These are phyloP conservation scores for Thamnaconus septentrionalis DNA, from an alignment of 2,113 vertebrate genomes.

Conservation along the genomic window DNA sequence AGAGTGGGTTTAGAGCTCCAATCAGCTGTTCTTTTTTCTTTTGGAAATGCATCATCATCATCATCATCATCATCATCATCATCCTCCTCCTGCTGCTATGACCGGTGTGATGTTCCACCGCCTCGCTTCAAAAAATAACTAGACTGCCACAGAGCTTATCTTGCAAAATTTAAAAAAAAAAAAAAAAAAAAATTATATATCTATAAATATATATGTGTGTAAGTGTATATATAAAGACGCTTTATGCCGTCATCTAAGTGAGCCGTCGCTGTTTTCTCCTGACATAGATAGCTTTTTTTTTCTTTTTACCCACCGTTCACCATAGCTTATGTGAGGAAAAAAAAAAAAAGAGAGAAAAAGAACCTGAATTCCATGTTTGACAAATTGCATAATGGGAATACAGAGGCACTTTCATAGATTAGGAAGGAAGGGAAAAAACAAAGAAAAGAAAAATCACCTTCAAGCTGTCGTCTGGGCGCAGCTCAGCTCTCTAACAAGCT, in stretches of 20 bases:
- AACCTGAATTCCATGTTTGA: slow-evolving; percentile 84
- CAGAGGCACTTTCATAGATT: slow-evolving; percentile 85
- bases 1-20: slow-evolving; percentile 60
- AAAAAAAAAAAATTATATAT: slow-evolving; percentile 71
- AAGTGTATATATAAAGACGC: slow-evolving; percentile 80
- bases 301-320: slow-evolving; percentile 54
- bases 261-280: slow-evolving; percentile 70
- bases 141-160: slow-evolving; percentile 85
- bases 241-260: slow-evolving; percentile 74
- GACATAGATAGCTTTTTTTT: slow-evolving; percentile 69
- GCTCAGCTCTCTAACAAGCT: slow-evolving; percentile 66
- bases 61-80: too few relatives aligned
- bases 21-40: slow-evolving; percentile 36
- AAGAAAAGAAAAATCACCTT: slow-evolving; percentile 51
- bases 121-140: slow-evolving; percentile 84
- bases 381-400: slow-evolving; percentile 86
- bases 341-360: slow-evolving; percentile 62
- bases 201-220: slow-evolving; percentile 84
- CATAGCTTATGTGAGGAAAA: slow-evolving; percentile 79
- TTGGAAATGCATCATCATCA: slow-evolving; percentile 52
- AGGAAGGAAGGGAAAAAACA: slow-evolving; percentile 74
- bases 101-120: slow-evolving; percentile 61
- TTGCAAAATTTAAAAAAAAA: slow-evolving; percentile 50
- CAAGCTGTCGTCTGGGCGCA: slow-evolving; percentile 50
- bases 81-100: slow-evolving; percentile 27